A percentile compares a stretch with the other conserved stretches of the same genome.
Evolutionary conservation across 2,888 invertebrate species (phyloP).

Genomic region (Aleiodes leptofemur): DNA sequence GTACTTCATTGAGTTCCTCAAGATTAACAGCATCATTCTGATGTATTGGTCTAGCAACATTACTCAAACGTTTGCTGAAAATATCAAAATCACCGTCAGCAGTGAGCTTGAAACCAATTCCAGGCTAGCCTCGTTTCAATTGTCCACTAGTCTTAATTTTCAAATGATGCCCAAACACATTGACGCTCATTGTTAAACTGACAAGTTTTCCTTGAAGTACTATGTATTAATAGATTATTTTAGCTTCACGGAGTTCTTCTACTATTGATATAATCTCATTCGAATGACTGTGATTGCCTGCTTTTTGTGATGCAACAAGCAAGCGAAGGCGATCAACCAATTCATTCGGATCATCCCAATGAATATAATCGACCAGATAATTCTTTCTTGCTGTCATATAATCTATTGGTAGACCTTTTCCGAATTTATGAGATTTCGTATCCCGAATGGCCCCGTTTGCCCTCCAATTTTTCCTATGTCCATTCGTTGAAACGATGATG

Average conservation of each 20-base stretch:
- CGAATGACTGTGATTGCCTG: not conserved
- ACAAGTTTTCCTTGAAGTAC: not conserved
- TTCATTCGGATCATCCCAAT: slow-evolving; percentile 9
- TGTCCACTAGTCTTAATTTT: slow-evolving; percentile 18
- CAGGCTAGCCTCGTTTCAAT: too few relatives aligned
- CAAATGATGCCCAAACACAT: not conserved
- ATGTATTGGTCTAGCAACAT: not conserved
- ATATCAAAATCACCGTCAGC: not conserved
- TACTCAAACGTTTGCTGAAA: not conserved
- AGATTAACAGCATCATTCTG: slow-evolving; percentile 2
- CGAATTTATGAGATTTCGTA: slow-evolving; percentile 8
- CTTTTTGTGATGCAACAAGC: not conserved
- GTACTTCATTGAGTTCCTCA: not conserved
- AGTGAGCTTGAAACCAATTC: too few relatives aligned
- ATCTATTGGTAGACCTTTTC: not conserved
- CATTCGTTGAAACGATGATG: too few relatives aligned
- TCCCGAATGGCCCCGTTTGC: slow-evolving; percentile 52
- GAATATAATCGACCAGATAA: not conserved
- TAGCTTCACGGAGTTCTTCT: slow-evolving; percentile 27
- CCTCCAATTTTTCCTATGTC: not conserved
- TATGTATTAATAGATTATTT: slow-evolving; percentile 19
- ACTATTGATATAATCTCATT: slow-evolving; percentile 13
- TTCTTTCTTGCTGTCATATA: not conserved
- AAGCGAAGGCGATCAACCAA: not conserved
- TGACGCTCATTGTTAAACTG: too few relatives aligned